phyloP scores from a whole-genome alignment of 1,140 invertebrate species.

The Drosophila equinoxialis region DNA sequence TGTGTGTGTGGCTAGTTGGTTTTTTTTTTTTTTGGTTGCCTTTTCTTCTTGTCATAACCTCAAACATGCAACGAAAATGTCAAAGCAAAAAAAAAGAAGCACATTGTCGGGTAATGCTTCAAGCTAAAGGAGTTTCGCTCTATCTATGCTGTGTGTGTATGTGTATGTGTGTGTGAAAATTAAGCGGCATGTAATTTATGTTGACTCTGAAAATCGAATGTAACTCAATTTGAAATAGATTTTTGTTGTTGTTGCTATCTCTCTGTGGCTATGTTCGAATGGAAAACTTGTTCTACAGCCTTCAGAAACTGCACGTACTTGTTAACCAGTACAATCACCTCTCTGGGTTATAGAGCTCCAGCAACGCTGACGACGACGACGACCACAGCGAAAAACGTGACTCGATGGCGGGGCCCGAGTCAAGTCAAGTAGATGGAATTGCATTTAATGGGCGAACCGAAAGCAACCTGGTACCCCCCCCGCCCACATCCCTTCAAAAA shows the following conservation, averaged over 20 bases:
- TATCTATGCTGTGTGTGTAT: neutral
- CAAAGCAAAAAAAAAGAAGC: slow-evolving; percentile 16
- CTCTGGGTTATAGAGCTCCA: slow-evolving; percentile 49
- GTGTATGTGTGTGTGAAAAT: slow-evolving; percentile 51
- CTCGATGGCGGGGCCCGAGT: slow-evolving; percentile 55
- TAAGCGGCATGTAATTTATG: slow-evolving; percentile 71
- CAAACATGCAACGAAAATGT: slow-evolving; percentile 59
- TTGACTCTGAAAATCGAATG: slow-evolving; percentile 79
- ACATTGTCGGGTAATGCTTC: too few species aligned
- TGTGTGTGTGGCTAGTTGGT: neutral
- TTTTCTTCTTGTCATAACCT: slow-evolving; percentile 61
- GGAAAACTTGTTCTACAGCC: slow-evolving; percentile 69
- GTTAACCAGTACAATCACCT: slow-evolving; percentile 79
- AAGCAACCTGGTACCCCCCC: slow-evolving; percentile 18
- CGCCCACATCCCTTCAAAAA: too few species aligned
- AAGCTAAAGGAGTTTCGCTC: slow-evolving; percentile 23
- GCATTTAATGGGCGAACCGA: slow-evolving; percentile 67
- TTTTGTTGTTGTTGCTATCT: slow-evolving; percentile 31
- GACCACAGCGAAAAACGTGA: slow-evolving; percentile 59
- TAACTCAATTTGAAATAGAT: slow-evolving; percentile 72
- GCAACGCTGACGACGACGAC: slow-evolving; percentile 22
- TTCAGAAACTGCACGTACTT: slow-evolving; percentile 76
- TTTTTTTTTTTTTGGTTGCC: neutral
- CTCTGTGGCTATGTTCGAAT: slow-evolving; percentile 4
- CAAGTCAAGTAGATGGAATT: slow-evolving; percentile 76